These are phyloP conservation scores for Atta colombica DNA, from an alignment of 1,140 invertebrate species.

Conservation along the genomic window DNA sequence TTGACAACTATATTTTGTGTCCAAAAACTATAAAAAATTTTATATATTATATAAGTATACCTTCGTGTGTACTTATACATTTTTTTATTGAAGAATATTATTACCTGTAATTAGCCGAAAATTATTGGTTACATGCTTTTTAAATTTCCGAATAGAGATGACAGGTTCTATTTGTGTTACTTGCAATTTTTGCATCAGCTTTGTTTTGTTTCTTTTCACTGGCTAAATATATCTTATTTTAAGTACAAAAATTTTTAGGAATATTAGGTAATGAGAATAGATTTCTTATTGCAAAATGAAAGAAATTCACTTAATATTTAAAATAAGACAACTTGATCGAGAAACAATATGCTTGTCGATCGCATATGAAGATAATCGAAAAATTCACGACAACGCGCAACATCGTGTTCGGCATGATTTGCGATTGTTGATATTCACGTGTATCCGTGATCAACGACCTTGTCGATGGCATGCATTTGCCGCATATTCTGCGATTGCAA, in stretches of 20 bases:
- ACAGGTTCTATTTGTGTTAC: not conserved
- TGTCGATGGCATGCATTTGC: slow-evolving; percentile 7
- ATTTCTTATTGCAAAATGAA: not conserved
- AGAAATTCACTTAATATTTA: not conserved
- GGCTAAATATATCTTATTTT: too few species aligned
- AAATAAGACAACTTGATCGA: not conserved
- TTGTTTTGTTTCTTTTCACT: too few species aligned
- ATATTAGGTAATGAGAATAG: too few species aligned
- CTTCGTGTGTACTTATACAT: too few species aligned
- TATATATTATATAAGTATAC: too few species aligned
- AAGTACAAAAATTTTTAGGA: too few species aligned
- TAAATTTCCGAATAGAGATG: not conserved
- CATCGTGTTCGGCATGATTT: not conserved
- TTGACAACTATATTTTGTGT: not conserved
- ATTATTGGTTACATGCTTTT: not conserved
- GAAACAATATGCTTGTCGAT: not conserved
- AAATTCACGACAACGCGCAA: not conserved
- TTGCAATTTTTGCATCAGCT: too few species aligned
- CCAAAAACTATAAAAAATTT: not conserved
- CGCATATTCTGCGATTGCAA: not conserved
- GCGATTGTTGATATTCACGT: not conserved
- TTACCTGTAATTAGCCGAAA: not conserved
- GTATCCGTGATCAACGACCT: slow-evolving; percentile 2
- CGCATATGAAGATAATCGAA: not conserved
- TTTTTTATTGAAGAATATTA: not conserved